Evolutionary conservation across 2,797 vertebrate species (phyloP), one percentile per base, ranked within the genome.

Genomic region (Lycodopsis pacificus): DNA sequence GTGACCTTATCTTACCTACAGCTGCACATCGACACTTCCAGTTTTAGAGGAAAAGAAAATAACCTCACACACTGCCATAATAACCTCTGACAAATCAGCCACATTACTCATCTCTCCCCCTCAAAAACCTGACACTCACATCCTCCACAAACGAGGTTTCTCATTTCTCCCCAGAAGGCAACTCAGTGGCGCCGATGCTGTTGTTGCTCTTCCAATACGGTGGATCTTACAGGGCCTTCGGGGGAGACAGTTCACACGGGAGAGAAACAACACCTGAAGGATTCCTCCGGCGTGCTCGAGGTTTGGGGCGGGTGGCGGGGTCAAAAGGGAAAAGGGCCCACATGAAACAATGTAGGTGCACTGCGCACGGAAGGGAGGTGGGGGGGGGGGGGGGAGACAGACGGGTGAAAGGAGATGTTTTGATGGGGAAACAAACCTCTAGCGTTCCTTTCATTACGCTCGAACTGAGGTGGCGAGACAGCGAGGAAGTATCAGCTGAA

Each of bases 91-190:
- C 59, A 76, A 44, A 70, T 46, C 59, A 22, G 36, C 38, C 22
- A 40, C 48, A 61, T 70, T 48, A 22, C 61, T 68, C 14, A 19
- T 79, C 73, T 59, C 27, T 57, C 46, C 51, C 10, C 32, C 32
- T 6, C 32, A 6, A 4, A 48, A 40, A 20, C 53, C 51, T 15
- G 72, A 65, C 14, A 32, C 62, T 64, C 27, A 22, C n/a, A 56
- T 20, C 27, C n/a, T 48, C 44, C 51, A 53, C 22, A 79, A 83
- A 77, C 61, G 51, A 62, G 54, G 51, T 40, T 71, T 84, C 71
- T 80, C 57, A 38, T 82, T 87, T 71, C 67, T 76, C 7, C 49
- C 72, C 74, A 71, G 36, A 71, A 84, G 78, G 59, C 61, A 73
- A 38, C 70, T 56, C 53, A 40, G 38, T 17, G 42, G 68, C 82